A percentile compares a stretch with the other conserved stretches of the same genome.
Conservation (phyloP, 2,888 invertebrate species). For the Oegoconia quadripuncta region DNA sequence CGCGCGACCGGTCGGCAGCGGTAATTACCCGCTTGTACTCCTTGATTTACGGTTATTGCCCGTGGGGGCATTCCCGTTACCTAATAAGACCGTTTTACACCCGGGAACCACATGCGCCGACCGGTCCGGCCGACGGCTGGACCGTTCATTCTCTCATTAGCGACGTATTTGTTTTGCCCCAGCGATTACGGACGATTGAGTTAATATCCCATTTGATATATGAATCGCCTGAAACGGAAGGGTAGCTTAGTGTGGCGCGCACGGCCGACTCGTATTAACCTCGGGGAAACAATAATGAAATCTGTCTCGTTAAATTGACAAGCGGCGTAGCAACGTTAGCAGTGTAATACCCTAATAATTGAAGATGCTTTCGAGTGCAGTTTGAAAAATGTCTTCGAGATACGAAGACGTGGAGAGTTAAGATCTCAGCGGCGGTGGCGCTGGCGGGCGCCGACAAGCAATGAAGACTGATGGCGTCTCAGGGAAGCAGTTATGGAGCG, state of each 20-base stretch:
- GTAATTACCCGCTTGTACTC: constrained; percentile 81
- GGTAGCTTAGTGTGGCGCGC: constrained; percentile 41
- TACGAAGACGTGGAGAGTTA: constrained; percentile 64
- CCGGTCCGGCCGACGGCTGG: constrained; percentile 44
- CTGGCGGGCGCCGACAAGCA: constrained; percentile 76
- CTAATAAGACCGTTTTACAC: constrained; percentile 78
- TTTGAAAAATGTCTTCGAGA: constrained; percentile 56
- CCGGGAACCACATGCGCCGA: constrained; percentile 70
- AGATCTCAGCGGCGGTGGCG: constrained; percentile 54
- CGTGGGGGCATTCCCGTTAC: constrained; percentile 77
- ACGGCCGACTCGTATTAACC: constrained; percentile 40
- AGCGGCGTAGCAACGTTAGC: constrained; percentile 8
- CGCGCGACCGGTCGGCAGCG: constrained; percentile 73
- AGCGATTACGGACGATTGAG: constrained; percentile 67
- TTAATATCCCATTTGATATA: constrained; percentile 70
- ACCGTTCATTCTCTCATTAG: constrained; percentile 73
- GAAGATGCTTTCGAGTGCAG: constrained; percentile 37
- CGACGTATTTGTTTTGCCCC: constrained; percentile 69
- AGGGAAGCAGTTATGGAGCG: constrained; percentile 76
- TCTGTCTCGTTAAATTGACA: constrained; percentile 21
- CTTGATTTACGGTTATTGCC: constrained; percentile 80
- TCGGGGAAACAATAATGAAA: constrained; percentile 26
- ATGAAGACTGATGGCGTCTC: constrained; percentile 79
- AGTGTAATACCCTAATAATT: constrained; percentile 34
- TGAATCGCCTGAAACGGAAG: constrained; percentile 54